Conservation (phyloP, 2,888 invertebrate genomes). For the Patella pellucida region DNA sequence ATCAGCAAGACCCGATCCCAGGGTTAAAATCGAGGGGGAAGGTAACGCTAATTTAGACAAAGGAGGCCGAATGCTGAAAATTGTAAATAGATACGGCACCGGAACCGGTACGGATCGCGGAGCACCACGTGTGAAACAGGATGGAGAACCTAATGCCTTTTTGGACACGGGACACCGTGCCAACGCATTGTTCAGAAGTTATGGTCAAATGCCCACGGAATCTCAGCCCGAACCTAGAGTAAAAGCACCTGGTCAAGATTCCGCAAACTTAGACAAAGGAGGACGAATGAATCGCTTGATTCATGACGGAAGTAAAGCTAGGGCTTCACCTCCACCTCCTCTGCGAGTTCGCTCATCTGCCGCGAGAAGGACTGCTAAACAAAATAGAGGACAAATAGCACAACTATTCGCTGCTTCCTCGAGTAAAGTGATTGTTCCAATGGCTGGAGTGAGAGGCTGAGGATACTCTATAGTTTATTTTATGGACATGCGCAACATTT, state of each 20-base stretch:
- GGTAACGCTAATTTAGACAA: constrained; percentile 47
- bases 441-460: constrained; percentile 34
- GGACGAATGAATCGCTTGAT: constrained; percentile 59
- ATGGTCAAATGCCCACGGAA: constrained; percentile 47
- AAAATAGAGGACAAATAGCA: constrained; percentile 52
- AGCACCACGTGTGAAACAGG: constrained; percentile 52
- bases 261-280: constrained; percentile 55
- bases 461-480: not conserved
- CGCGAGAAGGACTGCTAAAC: constrained; percentile 48
- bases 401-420: constrained; percentile 48
- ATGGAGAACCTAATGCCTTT: constrained; percentile 50
- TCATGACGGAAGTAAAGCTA: constrained; percentile 52
- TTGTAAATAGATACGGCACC: constrained; percentile 46
- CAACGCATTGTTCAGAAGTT: constrained; percentile 50
- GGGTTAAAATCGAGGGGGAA: constrained; percentile 54
- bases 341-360: constrained; percentile 48
- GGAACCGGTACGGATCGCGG: constrained; percentile 42
- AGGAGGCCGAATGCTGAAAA: constrained; percentile 54
- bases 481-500: not conserved
- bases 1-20: constrained; percentile 49
- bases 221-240: constrained; percentile 53
- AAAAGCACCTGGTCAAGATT: constrained; percentile 45
- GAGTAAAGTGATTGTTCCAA: constrained; percentile 46
- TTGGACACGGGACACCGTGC: constrained; percentile 55
- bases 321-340: constrained; percentile 45